A percentile compares a stretch with the other conserved stretches of the same genome.
Conservation (phyloP, 2,797 vertebrate species). For the Babyrousa celebensis region DNA sequence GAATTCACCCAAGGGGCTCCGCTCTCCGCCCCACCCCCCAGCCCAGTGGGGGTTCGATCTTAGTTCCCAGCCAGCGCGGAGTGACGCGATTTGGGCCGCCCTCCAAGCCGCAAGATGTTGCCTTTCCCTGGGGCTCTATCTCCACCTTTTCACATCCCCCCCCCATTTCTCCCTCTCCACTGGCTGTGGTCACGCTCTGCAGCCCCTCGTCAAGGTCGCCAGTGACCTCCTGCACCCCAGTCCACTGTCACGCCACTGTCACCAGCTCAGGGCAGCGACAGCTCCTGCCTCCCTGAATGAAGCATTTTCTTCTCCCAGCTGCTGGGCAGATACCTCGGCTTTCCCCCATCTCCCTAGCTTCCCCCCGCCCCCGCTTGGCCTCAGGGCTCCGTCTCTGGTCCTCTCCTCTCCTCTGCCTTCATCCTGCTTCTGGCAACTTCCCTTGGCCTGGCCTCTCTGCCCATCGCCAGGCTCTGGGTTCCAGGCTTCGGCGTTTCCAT, state of each 20-base stretch:
- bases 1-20: background rate
- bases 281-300: background rate
- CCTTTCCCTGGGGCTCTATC: background rate
- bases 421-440: background rate
- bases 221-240: background rate
- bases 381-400: background rate
- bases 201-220: background rate
- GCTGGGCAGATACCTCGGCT: slow-evolving; percentile 35
- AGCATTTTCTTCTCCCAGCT: slow-evolving; percentile 29
- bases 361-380: background rate
- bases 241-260: too few species aligned
- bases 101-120: background rate
- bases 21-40: too few species aligned
- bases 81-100: background rate
- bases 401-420: background rate
- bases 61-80: background rate
- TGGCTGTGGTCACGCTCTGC: background rate
- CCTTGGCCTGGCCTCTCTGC: background rate
- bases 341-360: background rate
- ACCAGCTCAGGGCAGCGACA: background rate
- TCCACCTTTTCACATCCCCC: background rate
- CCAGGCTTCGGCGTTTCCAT: background rate
- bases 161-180: background rate
- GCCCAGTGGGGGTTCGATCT: background rate
- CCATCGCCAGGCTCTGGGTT: background rate